Base-by-base conservation (phyloP, 2,888 invertebrate species). In the Brenthis daphne region DNA sequence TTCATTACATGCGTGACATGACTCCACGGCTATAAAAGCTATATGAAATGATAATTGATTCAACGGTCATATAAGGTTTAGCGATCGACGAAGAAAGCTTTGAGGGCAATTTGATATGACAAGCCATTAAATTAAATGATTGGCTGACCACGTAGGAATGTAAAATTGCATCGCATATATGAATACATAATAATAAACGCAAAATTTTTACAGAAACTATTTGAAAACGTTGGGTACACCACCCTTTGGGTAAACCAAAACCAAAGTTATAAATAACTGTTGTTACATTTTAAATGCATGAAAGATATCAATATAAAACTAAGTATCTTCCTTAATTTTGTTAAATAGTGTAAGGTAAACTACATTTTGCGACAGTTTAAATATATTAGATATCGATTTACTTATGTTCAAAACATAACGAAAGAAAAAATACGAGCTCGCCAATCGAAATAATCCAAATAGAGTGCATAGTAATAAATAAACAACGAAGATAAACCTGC, bases 81-180 rank as follows among this genome's bases (percentile, higher is more conserved):
- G 70, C 73, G 76, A 75, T 77, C 76, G 79, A 80, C 80, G 81
- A 84, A 83, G 79, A 75, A 71, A 80, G 80, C 80, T 78, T 75
- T 75, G 80, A 74, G 77, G 77, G 81, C 82, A 79, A 81, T 83
- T 83, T 82, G 78, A 83, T 84, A 84, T 84, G 84, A 87, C 84
- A 83, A 82, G 85, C 85, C 79, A 87, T 87, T 85, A 87, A 85
- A 83, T 77, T 73, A 81, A 86, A 85, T 84, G 80, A 85, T 85
- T 88, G 84, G 81, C 79, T 79, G 80, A 76, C 82, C 85, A 86
- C 85, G 87, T 86, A 82, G 83, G 81, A 80, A 82, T 83, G 78
- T 79, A 74, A 75, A 69, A 75, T 74, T 75, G 69, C 76, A 66
- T 76, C 71, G 70, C 69, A 50, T 57, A 60, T 53, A 43, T 67